These are phyloP conservation scores for Ypsolopha scabrella DNA, from an alignment of 2,888 invertebrate genomes.

Conservation along the genomic window DNA sequence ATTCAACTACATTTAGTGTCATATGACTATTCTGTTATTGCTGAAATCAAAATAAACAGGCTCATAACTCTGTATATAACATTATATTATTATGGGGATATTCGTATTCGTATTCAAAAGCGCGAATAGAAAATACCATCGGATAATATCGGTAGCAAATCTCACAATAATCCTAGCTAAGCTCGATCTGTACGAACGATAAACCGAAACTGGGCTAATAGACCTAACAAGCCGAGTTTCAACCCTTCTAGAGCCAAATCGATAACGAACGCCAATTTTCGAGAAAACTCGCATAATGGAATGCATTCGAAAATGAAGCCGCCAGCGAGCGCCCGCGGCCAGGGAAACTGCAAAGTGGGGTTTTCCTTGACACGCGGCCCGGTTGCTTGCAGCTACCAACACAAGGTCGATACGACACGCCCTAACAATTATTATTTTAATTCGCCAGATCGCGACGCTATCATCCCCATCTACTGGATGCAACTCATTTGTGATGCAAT, in stretches of 20 bases:
- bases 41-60: slow-evolving; percentile 10
- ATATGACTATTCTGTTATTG: slow-evolving; percentile 7
- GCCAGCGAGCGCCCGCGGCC: slow-evolving; percentile 41
- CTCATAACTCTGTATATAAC: background rate
- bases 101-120: background rate
- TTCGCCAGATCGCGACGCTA: background rate
- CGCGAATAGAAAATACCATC: too few species aligned
- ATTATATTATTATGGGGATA: background rate
- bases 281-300: slow-evolving; percentile 9
- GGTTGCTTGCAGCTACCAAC: slow-evolving; percentile 61
- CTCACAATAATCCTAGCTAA: too few species aligned
- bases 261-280: background rate
- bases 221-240: too few species aligned
- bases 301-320: slow-evolving; percentile 22
- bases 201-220: too few species aligned
- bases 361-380: slow-evolving; percentile 66
- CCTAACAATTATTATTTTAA: slow-evolving; percentile 17
- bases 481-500: background rate
- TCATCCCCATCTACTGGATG: background rate
- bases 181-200: too few species aligned
- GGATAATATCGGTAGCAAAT: too few species aligned
- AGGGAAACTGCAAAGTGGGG: slow-evolving; percentile 65
- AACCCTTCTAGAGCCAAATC: background rate
- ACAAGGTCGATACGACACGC: slow-evolving; percentile 66
- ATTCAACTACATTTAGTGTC: slow-evolving; percentile 17